Base-by-base conservation (phyloP, 1,140 invertebrate species). In the Limonius californicus region DNA sequence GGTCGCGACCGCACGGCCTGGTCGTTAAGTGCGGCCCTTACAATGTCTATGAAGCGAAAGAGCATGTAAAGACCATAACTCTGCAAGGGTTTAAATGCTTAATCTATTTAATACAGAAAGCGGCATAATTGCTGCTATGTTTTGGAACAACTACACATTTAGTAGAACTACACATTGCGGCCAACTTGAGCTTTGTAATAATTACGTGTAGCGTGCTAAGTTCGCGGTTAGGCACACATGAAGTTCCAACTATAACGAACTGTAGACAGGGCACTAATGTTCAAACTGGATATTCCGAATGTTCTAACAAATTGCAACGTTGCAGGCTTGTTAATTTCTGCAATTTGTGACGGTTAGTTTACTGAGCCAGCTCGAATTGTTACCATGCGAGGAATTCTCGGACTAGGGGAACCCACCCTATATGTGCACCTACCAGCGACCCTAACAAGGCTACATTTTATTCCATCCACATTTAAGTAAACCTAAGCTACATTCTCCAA, bases 71-170 rank as follows among this genome's bases (percentile, higher is more conserved):
- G 45, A 18, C 45, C 45, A 50, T 50, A 19, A 50, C 45, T 50
- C 45, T 50, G 45, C 14, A 16, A 50, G 45, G 45, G 45, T 50
- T 50, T 50, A 50, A 50, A 50, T 50, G 45, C 45, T 50, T 50
- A 50, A 50, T 50, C 45, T 50, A 50, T 50, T 50, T 50, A 50
- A 50, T 50, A 50, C 45, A 50, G 45, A 50, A 50, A 50, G 7
- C 45, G 45, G 45, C 45, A 50, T 50, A 50, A 50, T 50, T 50
- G 16, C 45, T 50, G 16, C 45, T 50, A 50, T 50, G 20, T 19
- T 39, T 45, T 19, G 45, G 16, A 50, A 50, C 45, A 50, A 50
- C 45, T 50, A 39, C 35, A 39, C 35, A 39, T 39, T 39, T 39
- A 39, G 35, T 39, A 19, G 6, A 50, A 50, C 45, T 50, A 50